Base-by-base conservation (phyloP, 1,140 invertebrate genomes). In the Pristionchus pacificus region DNA sequence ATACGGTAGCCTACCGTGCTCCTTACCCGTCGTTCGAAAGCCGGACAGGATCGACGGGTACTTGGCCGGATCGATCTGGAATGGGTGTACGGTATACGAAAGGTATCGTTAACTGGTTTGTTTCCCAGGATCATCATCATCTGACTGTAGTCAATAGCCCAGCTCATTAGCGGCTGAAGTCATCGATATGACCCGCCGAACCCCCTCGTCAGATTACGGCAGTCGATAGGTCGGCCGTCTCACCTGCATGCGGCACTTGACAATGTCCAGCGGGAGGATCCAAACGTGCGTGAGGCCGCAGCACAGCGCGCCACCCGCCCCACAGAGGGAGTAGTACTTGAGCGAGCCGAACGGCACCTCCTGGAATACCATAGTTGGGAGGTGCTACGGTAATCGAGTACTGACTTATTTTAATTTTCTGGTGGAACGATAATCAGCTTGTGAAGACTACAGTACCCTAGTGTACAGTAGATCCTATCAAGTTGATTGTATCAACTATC, bases 181-280 rank as follows among this genome's bases (percentile, higher is more conserved):
- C 3, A 31, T 1, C 2, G 25, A n/a, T n/a, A n/a, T n/a, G n/a
- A n/a, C n/a, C n/a, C n/a, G n/a, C n/a, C n/a, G n/a, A n/a, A n/a
- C n/a, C n/a, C n/a, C n/a, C n/a, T n/a, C n/a, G n/a, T n/a, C n/a
- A n/a, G n/a, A n/a, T n/a, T n/a, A n/a, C n/a, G 25, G 15, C 14
- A 29, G 15, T 10, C 28, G 19, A 2, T 24, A 29, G 31, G 30
- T 29, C 2, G 30, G 6, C 27, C 49, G 6, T 25, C 24, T 78
- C 64, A 97, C 95, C 88, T 98, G 96, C 76, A 99, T 91, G 79
- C 97, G 89, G 85, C 96, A 98, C 88, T 99, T 99, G 38, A 99
- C 94, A 84, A 98, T 88, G 89, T 99, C 96, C 74, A 99, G 87
- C 0, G 96, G 96, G 25, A 96, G 92, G 59, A 97, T 89, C 62